Percentiles rank a stretch among this genome's conserved stretches.
phyloP scores from a whole-genome alignment of 2,113 vertebrate species.

The Isichthys henryi region DNA sequence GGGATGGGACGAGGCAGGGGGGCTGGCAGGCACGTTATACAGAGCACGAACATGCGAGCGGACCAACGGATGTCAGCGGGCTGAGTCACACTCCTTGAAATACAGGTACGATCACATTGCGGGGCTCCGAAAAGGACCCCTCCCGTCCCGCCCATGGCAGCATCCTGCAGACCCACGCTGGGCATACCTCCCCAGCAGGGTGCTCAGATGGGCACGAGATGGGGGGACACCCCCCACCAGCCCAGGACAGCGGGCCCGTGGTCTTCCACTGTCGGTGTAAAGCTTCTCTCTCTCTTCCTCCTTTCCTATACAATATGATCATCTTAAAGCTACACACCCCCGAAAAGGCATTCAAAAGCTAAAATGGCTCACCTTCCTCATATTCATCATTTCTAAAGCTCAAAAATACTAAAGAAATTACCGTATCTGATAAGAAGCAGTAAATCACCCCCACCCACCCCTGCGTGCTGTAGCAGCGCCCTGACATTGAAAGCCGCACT shows the following conservation, averaged over 20 bases:
- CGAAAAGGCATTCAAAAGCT: background rate
- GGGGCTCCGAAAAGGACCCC: background rate
- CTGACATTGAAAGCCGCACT: background rate
- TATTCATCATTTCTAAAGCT: background rate
- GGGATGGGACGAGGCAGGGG: background rate
- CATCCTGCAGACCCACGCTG: background rate
- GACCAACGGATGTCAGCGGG: background rate
- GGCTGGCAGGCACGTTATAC: background rate
- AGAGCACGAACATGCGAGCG: background rate
- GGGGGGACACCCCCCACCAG: background rate
- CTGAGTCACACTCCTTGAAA: slow-evolving; percentile 25
- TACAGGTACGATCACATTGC: slow-evolving; percentile 34
- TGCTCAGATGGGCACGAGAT: background rate
- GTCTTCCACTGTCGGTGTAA: background rate
- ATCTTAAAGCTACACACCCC: background rate
- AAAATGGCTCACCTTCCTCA: background rate
- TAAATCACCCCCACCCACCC: background rate
- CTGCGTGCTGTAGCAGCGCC: background rate
- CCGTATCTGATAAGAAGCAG: background rate
- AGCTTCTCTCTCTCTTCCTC: background rate
- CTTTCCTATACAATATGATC: background rate
- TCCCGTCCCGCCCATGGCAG: background rate
- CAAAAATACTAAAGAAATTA: background rate
- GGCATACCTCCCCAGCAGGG: background rate
- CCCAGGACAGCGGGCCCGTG: background rate